Conservation (phyloP, 30 jellyfish, hydroid and myxozoan genomes). For the Cassiopea andromeda region DNA sequence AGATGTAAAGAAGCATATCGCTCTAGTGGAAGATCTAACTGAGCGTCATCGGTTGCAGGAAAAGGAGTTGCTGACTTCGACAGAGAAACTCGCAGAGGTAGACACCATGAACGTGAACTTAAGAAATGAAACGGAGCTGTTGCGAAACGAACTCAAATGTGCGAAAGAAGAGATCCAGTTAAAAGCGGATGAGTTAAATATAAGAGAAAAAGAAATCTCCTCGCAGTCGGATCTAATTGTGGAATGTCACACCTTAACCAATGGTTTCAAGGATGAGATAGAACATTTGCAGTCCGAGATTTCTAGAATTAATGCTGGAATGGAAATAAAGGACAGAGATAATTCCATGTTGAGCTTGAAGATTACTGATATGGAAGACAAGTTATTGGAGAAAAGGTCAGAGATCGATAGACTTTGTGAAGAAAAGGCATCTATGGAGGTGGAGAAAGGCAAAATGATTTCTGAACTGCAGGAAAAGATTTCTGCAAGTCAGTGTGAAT, state of each 20-base stretch:
- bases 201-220: neutral
- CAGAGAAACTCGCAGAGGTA: neutral
- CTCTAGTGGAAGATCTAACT: conserved; percentile 16
- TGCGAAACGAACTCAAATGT: neutral
- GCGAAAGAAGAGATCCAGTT: neutral
- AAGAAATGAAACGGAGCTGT: neutral
- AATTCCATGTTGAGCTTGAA: neutral
- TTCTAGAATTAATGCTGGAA: conserved; percentile 23
- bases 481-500: neutral
- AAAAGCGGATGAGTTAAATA: neutral
- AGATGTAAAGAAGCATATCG: conserved; percentile 26
- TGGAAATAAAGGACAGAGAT: conserved; percentile 15
- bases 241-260: conserved; percentile 17
- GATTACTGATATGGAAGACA: neutral
- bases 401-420: neutral
- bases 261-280: conserved; percentile 8
- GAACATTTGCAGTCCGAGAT: conserved; percentile 33
- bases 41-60: conserved; percentile 3
- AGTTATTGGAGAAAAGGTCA: neutral
- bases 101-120: neutral
- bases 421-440: neutral
- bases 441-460: neutral
- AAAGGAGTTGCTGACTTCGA: neutral
- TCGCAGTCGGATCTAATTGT: neutral
- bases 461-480: neutral